Conservation (phyloP, 2,888 invertebrate genomes). For the Azorinus chamasolen region DNA sequence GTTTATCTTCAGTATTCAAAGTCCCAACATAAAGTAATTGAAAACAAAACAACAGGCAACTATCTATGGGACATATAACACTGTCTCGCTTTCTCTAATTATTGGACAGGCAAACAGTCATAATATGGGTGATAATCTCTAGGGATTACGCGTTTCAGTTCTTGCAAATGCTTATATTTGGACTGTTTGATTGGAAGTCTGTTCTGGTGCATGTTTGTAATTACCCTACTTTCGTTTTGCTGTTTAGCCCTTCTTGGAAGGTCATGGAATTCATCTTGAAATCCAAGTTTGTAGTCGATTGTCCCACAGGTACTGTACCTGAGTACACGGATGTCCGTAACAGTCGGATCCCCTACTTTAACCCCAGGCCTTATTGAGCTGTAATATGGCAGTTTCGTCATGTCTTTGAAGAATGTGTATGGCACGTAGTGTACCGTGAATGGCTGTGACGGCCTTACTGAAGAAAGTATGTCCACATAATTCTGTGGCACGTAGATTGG, state of each 20-base stretch:
- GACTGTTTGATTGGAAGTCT: background rate
- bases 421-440: slow-evolving; percentile 34
- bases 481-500: slow-evolving; percentile 42
- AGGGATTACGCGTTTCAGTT: background rate
- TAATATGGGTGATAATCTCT: too few relatives aligned
- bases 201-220: background rate
- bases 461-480: slow-evolving; percentile 39
- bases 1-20: too few relatives aligned
- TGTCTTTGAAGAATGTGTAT: slow-evolving; percentile 31
- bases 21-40: too few relatives aligned
- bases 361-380: slow-evolving; percentile 38
- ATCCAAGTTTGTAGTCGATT: slow-evolving; percentile 3
- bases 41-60: too few relatives aligned
- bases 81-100: too few relatives aligned
- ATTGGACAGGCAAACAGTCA: too few relatives aligned
- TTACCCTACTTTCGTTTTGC: background rate
- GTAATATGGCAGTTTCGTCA: slow-evolving; percentile 15
- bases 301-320: background rate
- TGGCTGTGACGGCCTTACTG: slow-evolving; percentile 11
- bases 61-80: too few relatives aligned
- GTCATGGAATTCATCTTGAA: background rate
- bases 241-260: background rate
- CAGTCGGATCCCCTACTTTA: slow-evolving; percentile 33
- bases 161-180: background rate
- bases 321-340: slow-evolving; percentile 29